Base-by-base conservation (phyloP, 1,140 invertebrate genomes). In the Phthorimaea operculella region DNA sequence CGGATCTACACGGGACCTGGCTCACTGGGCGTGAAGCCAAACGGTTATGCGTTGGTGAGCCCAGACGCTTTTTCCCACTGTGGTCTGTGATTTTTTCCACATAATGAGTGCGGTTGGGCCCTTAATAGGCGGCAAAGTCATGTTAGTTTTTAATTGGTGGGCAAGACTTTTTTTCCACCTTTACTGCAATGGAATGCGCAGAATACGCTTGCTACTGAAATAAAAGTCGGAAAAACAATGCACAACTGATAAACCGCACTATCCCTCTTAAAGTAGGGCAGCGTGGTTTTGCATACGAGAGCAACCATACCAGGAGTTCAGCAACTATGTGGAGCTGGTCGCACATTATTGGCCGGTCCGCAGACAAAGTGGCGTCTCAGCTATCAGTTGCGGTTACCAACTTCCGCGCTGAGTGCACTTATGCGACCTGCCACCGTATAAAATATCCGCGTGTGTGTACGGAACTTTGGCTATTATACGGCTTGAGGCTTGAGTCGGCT, bases 1-100 rank as follows among this genome's bases (percentile, higher is more conserved):
- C 55, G 64, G 63, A 76, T 77, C 76, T 77, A 72, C 65, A 58
- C 51, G 66, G 60, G 65, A 60, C 61, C 63, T 65, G 63, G 60
- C 59, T 72, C 68, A 66, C 62, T 54, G 62, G 64, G 72, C 75
- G 71, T 74, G 70, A 76, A 79, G 74, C 64, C 63, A 69, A 62
- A 66, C 60, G 66, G 78, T 81, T 76, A 66, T 72, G 74, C 77
- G 59, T 74, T 66, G 65, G 52, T 71, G 65, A 58, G 39, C 59
- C 17, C 75, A 63, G 58, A 63, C 69, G 57, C 68, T 66, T 77
- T 74, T 81, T 81, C 78, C 74, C 76, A 79, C 72, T 74, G 61
- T 72, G 59, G 64, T 62, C 59, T 59, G 50, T 59, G 54, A 58
- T 66, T 58, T 66, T 63, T 62, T 64, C 59, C 50, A 56, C 59